A percentile compares a stretch with the other conserved stretches of the same genome.
Evolutionary conservation across 2,888 invertebrate species (phyloP).

Genomic region (Cataglyphis rosenhaueri): DNA sequence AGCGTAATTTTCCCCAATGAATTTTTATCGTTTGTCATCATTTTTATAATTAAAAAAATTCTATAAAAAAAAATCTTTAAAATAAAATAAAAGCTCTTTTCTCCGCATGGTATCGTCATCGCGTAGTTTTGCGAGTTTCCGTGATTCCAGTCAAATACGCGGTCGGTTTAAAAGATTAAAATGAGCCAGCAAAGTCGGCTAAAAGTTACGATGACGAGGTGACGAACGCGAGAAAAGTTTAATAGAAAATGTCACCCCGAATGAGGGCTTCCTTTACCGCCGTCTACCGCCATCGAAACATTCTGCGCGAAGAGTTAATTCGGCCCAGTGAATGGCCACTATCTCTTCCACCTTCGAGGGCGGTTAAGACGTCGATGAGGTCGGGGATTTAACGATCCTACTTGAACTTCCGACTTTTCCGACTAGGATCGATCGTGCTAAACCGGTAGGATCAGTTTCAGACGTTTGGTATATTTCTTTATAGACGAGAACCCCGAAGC

Average conservation of each 20-base stretch:
- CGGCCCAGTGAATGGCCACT: conserved; percentile 69
- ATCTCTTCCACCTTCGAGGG: conserved; percentile 70
- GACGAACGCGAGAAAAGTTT: conserved; percentile 68
- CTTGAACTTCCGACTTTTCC: conserved; percentile 63
- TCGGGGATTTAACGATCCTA: conserved; percentile 72
- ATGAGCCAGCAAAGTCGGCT: conserved; percentile 32
- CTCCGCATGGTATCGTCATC: too few species aligned
- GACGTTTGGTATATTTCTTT: conserved; percentile 12
- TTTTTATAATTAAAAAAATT: too few species aligned
- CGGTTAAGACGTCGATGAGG: conserved; percentile 71
- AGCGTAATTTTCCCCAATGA: not conserved
- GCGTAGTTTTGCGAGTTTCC: not conserved
- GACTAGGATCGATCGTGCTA: conserved; percentile 60
- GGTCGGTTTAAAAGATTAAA: conserved; percentile 53
- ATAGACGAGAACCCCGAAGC: conserved; percentile 24
- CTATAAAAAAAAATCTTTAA: not conserved
- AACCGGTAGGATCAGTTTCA: conserved; percentile 57
- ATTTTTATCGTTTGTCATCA: not conserved
- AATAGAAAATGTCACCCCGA: conserved; percentile 69
- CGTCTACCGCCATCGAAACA: conserved; percentile 66
- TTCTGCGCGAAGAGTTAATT: conserved; percentile 68
- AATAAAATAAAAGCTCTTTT: conserved; percentile 11
- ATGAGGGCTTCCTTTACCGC: conserved; percentile 49
- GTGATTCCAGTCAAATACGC: conserved; percentile 33
- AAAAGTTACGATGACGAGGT: conserved; percentile 62